Conservation (phyloP, 2,888 invertebrate genomes). For the Hesperia comma region DNA sequence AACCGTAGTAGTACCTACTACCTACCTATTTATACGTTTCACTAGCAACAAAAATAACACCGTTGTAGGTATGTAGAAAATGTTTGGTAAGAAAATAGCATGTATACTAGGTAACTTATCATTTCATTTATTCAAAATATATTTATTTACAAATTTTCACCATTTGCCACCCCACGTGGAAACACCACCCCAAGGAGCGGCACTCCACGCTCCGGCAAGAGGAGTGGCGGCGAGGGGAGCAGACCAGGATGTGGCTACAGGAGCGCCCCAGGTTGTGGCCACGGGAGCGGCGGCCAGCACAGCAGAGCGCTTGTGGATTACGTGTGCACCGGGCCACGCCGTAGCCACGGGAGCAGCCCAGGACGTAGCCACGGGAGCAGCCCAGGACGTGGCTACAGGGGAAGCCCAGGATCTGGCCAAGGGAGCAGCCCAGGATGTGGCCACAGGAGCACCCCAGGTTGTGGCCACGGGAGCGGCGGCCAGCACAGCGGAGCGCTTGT, state of each 20-base stretch:
- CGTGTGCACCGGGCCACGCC: constrained; percentile 63
- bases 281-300: constrained; percentile 49
- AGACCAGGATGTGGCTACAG: constrained; percentile 45
- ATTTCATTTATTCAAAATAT: no score
- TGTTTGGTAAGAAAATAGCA: no score
- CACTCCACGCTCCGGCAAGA: background rate
- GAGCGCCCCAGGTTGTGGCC: constrained; percentile 45
- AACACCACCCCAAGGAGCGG: background rate
- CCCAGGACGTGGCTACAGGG: constrained; percentile 40
- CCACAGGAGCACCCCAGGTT: no score
- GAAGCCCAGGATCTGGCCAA: constrained; percentile 42
- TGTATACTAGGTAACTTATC: no score
- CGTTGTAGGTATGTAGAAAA: no score
- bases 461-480: constrained; percentile 52
- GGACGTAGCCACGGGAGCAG: constrained; percentile 66
- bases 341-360: constrained; percentile 73
- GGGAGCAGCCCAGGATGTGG: constrained; percentile 53
- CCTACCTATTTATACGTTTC: no score
- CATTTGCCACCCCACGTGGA: background rate
- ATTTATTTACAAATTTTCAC: background rate
- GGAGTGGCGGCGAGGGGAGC: background rate
- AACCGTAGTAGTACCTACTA: no score
- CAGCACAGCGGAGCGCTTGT: constrained; percentile 68
- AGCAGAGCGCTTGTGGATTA: constrained; percentile 70
- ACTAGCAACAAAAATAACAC: no score